Evolutionary conservation across 2,888 invertebrate genomes (phyloP), one percentile per base, ranked within the genome.

Genomic region (Acanthosepion esculentum): DNA sequence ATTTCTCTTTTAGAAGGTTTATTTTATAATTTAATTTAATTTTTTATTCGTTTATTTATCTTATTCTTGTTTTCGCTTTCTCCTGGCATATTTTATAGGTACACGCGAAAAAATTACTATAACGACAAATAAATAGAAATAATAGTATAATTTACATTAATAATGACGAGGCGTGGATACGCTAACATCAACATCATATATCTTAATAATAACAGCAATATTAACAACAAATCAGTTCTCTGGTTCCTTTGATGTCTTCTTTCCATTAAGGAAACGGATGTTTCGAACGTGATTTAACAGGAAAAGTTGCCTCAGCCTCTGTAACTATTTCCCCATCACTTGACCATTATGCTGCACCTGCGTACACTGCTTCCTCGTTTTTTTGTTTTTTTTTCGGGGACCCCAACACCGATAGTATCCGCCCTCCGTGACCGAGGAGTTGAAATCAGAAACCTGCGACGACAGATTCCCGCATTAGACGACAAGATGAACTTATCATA

Each of bases 301-400:
- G 78, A 78, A 78, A 78, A 23, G 18, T 33, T 12, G 78, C n/a
- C 18, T 78, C 78, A 78, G n/a, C n/a, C 78, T 18, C 15, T 15
- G 8, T n/a, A 33, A n/a, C 78, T 5, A 5, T 33, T n/a, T n/a
- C 78, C 5, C 78, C 78, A 78, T 78, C 78, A 78, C 12, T 78
- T 78, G 78, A 78, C 78, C 78, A 78, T 78, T 78, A 78, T 33
- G 78, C n/a, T 33, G n/a, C 78, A 78, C n/a, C 78, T 78, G n/a
- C n/a, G 15, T 18, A 33, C 15, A 7, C 78, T 18, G n/a, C n/a
- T 33, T 78, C n/a, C n/a, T 8, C 33, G 12, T 78, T 78, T 15
- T n/a, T 41, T 41, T 0, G 41, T 41, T 41, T 41, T 41, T 41
- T 41, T 41, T 41, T 2, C 5, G 0, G 12, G 0, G n/a, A n/a